Percentiles rank a stretch among this genome's conserved stretches.
These are phyloP conservation scores for Poecile atricapillus DNA, from an alignment of 2,113 vertebrate species.

Conservation along the genomic window DNA sequence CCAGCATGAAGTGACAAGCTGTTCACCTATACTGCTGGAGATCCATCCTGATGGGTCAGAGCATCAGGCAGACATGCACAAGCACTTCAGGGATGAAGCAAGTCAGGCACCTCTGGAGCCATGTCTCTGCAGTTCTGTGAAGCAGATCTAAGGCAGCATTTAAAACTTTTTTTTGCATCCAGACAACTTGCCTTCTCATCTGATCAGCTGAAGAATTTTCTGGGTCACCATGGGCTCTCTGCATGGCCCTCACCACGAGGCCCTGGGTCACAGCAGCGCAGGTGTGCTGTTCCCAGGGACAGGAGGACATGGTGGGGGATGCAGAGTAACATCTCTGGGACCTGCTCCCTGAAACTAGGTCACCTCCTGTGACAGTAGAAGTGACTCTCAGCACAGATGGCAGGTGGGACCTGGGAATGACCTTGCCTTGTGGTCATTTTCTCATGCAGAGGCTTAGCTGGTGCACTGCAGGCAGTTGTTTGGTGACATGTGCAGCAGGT, in stretches of 20 bases:
- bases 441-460: not conserved
- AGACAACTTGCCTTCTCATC: not conserved
- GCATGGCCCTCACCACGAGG: fast-evolving
- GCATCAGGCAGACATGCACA: not conserved
- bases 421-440: constrained; percentile 2
- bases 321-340: not conserved
- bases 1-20: not conserved
- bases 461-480: not conserved
- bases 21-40: not conserved
- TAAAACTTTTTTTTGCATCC: fast-evolving
- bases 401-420: not conserved
- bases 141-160: not conserved
- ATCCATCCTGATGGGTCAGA: not conserved
- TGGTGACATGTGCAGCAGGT: not conserved
- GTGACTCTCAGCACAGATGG: not conserved
- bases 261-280: not conserved
- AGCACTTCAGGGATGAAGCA: not conserved
- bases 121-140: not conserved
- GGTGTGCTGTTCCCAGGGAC: constrained; percentile 1
- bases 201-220: constrained; percentile 8
- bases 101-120: not conserved
- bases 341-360: constrained; percentile 24
- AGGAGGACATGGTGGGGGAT: not conserved
- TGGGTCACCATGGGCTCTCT: not conserved
- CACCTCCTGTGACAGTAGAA: constrained; percentile 10